Evolutionary conservation across 2,113 vertebrate genomes (phyloP).

Genomic region (Phoxinus phoxinus): DNA sequence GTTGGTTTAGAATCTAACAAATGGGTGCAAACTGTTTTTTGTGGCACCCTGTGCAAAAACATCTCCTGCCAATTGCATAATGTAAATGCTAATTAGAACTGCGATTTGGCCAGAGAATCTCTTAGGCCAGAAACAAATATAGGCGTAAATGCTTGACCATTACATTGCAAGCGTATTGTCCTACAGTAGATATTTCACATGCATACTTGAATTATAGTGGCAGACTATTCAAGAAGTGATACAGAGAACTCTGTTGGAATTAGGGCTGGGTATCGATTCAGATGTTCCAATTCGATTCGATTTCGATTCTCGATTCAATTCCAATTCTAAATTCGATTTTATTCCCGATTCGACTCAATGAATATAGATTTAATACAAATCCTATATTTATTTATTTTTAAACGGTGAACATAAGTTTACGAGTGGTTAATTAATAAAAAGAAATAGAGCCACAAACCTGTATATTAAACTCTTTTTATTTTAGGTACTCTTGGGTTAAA

Average conservation of each 20-base stretch:
- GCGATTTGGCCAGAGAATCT: neutral
- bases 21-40: conserved; percentile 19
- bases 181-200: neutral
- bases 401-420: no score
- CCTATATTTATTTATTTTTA: no score
- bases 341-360: no score
- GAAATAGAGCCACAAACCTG: no score
- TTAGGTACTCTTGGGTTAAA: no score
- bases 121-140: neutral
- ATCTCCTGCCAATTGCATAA: neutral
- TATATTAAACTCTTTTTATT: no score
- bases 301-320: no score
- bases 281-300: no score
- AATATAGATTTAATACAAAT: no score
- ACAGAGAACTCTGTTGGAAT: neutral
- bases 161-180: neutral
- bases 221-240: neutral
- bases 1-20: conserved; percentile 12
- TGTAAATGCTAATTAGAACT: neutral
- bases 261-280: no score
- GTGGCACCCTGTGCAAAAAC: neutral
- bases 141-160: neutral
- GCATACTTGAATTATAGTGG: neutral
- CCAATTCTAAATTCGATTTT: no score
- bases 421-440: no score